Percentiles rank a stretch among this genome's conserved stretches.
Conservation (phyloP, 2,797 vertebrate genomes). For the Cynopterus sphinx region DNA sequence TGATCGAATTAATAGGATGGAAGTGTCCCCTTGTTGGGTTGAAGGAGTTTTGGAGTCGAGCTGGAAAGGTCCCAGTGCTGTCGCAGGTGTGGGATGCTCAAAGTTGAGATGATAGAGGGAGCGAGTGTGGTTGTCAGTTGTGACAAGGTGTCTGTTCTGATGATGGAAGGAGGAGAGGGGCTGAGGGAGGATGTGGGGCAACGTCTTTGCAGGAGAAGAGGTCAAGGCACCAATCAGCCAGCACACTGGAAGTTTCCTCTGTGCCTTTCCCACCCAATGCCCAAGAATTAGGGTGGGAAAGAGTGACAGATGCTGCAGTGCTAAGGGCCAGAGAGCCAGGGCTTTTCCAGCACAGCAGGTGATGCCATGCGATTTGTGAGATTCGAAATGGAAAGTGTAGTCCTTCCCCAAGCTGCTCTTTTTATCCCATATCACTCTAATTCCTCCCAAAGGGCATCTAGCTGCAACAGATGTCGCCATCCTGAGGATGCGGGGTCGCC, state of each 20-base stretch:
- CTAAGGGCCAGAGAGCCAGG: not conserved
- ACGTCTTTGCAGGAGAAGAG: not conserved
- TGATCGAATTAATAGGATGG: not conserved
- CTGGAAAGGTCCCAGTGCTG: not conserved
- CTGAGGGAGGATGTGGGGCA: not conserved
- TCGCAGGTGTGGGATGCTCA: not conserved
- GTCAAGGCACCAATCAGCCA: not conserved
- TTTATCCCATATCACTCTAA: slow-evolving; percentile 36
- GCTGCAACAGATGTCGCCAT: not conserved
- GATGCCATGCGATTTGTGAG: fast-evolving
- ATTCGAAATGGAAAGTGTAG: not conserved
- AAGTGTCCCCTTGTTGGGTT: too few species aligned
- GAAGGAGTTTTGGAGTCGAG: not conserved
- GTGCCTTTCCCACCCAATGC: not conserved
- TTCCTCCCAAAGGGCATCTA: slow-evolving; percentile 42
- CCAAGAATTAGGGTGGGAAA: not conserved
- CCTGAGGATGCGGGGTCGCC: not conserved
- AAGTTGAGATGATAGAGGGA: not conserved
- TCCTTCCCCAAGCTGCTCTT: not conserved
- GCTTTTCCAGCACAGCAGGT: not conserved
- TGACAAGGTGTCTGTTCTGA: not conserved
- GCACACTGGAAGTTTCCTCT: not conserved
- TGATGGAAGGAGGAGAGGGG: not conserved
- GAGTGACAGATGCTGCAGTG: not conserved
- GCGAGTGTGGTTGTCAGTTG: not conserved